Conservation (phyloP, 2,113 vertebrate species). For the Collichthys lucidus region DNA sequence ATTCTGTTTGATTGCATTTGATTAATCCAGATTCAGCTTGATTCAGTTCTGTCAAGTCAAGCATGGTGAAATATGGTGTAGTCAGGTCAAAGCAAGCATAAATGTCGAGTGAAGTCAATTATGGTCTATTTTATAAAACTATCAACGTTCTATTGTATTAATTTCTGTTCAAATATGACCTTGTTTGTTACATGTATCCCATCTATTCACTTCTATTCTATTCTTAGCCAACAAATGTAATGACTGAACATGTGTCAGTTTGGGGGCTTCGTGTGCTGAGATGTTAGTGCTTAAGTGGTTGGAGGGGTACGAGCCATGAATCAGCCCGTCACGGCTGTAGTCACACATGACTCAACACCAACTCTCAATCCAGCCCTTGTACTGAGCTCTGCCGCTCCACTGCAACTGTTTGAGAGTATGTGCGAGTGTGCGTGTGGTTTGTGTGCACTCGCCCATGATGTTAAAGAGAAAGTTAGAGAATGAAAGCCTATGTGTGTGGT, state of each 20-base stretch:
- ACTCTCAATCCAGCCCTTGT: conserved; percentile 67
- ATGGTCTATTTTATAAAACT: neutral
- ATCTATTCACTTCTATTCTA: neutral
- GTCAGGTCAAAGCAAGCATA: too few relatives aligned
- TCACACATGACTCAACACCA: conserved; percentile 65
- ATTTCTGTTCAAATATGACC: neutral
- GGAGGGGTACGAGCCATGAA: conserved; percentile 42
- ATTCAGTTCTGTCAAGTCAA: too few relatives aligned
- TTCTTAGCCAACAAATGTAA: neutral
- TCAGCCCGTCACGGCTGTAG: conserved; percentile 52
- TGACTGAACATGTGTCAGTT: conserved; percentile 26
- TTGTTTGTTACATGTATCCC: neutral
- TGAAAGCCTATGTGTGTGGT: conserved; percentile 38
- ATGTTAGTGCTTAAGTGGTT: conserved; percentile 41
- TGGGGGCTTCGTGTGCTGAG: neutral
- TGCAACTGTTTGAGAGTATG: conserved; percentile 48
- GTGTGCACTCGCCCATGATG: conserved; percentile 21
- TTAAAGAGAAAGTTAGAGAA: conserved; percentile 53
- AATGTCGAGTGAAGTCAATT: too few relatives aligned
- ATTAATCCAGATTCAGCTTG: too few relatives aligned
- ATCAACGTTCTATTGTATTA: neutral
- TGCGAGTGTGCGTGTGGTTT: conserved; percentile 26
- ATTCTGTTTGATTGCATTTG: too few relatives aligned
- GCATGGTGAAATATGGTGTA: too few relatives aligned
- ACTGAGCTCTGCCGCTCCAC: conserved; percentile 8